phyloP scores from a whole-genome alignment of 2,888 invertebrate genomes.

The Lycocerus yunnanus region DNA sequence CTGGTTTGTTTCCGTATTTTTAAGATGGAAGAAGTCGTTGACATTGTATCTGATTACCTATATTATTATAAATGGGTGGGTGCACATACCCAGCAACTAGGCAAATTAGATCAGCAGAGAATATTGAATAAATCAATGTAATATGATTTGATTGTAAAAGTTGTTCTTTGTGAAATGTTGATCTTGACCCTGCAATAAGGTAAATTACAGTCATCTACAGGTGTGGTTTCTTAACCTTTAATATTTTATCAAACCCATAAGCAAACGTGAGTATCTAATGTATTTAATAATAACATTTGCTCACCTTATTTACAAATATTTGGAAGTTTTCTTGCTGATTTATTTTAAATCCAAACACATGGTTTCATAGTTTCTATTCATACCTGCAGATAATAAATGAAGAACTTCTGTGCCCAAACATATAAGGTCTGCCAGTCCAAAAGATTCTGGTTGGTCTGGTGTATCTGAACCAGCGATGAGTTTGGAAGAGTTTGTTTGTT shows the following conservation, averaged over 20 bases:
- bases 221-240: not conserved
- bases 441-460: too few relatives aligned
- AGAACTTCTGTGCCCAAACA: too few relatives aligned
- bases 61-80: not conserved
- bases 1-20: conserved; percentile 20
- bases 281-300: too few relatives aligned
- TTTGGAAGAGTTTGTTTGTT: too few relatives aligned
- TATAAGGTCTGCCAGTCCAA: too few relatives aligned
- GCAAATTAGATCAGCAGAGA: not conserved
- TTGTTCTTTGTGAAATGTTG: not conserved
- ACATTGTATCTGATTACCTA: not conserved
- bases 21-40: not conserved
- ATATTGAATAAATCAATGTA: not conserved
- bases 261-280: not conserved
- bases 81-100: not conserved
- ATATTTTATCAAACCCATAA: not conserved
- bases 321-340: too few relatives aligned
- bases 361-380: too few relatives aligned
- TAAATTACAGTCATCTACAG: not conserved
- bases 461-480: too few relatives aligned
- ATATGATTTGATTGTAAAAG: not conserved
- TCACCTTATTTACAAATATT: too few relatives aligned
- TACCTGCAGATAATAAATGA: too few relatives aligned
- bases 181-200: not conserved
- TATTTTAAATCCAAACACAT: too few relatives aligned